Evolutionary conservation across 2,888 invertebrate genomes (phyloP).

Genomic region (Himalopsyche tibetana): DNA sequence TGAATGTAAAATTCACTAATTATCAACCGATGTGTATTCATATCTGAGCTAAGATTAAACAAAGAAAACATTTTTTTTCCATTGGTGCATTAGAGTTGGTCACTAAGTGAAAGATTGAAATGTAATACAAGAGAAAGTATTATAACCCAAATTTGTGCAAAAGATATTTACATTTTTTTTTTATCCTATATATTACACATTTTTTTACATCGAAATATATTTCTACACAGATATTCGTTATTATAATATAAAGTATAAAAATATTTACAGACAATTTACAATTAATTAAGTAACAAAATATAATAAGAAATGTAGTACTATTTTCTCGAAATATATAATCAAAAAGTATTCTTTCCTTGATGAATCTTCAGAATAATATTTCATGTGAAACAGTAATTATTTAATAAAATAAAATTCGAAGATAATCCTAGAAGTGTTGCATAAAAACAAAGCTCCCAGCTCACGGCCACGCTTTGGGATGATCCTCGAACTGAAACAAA

Average conservation of each 20-base stretch:
- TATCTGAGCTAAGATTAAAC: too few relatives aligned
- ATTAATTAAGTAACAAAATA: background rate
- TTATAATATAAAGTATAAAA: slow-evolving; percentile 16
- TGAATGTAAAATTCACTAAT: background rate
- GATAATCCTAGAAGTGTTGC: slow-evolving; percentile 16
- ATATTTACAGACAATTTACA: slow-evolving; percentile 30
- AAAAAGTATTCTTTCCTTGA: too few relatives aligned
- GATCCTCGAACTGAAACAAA: slow-evolving; percentile 56
- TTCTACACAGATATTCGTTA: background rate
- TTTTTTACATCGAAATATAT: background rate
- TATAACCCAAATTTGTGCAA: too few relatives aligned
- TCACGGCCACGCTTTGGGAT: slow-evolving; percentile 15
- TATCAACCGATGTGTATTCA: background rate
- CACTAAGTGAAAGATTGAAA: too few relatives aligned
- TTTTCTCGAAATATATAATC: background rate
- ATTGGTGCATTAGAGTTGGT: too few relatives aligned
- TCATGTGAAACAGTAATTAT: background rate
- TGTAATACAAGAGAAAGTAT: too few relatives aligned
- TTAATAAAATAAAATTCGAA: slow-evolving; percentile 39
- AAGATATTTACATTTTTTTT: too few relatives aligned
- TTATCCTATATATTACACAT: background rate
- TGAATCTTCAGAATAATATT: background rate
- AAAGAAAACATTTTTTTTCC: too few relatives aligned
- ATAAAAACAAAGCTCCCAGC: slow-evolving; percentile 46
- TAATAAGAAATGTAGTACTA: background rate